phyloP scores from a whole-genome alignment of 2,113 vertebrate genomes.

The Bufo gargarizans region DNA sequence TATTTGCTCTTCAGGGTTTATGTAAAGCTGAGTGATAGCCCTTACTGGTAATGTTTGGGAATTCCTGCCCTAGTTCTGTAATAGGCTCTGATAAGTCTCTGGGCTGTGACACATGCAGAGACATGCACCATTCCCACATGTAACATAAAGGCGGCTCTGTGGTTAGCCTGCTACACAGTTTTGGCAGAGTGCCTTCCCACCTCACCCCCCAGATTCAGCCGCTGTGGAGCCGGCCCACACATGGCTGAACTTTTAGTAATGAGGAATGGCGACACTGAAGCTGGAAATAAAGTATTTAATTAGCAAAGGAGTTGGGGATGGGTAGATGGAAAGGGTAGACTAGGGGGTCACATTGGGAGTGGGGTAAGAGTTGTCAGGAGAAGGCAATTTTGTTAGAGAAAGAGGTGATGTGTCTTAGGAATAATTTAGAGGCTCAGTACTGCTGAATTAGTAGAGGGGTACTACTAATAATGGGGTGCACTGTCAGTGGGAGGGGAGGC shows the following conservation, averaged over 20 bases:
- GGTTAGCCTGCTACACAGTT: slow-evolving; percentile 24
- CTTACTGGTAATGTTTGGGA: background rate
- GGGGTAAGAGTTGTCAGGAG: background rate
- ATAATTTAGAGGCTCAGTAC: background rate
- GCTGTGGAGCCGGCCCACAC: slow-evolving; percentile 22
- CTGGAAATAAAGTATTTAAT: slow-evolving; percentile 3
- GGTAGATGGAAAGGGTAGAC: background rate
- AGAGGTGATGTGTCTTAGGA: background rate
- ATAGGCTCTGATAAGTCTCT: background rate
- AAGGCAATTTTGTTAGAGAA: background rate
- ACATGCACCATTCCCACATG: background rate
- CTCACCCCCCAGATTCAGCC: slow-evolving; percentile 11
- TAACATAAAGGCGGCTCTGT: slow-evolving; percentile 16
- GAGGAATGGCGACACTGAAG: background rate
- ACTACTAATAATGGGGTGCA: background rate
- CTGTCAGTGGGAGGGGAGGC: background rate
- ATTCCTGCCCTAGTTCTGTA: background rate
- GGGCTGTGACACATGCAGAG: background rate
- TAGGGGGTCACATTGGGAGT: background rate
- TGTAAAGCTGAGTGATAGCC: background rate
- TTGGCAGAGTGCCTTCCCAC: slow-evolving; percentile 13
- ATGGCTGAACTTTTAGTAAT: slow-evolving; percentile 17
- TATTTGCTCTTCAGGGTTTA: background rate
- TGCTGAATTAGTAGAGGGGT: background rate
- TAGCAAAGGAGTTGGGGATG: background rate